These are phyloP conservation scores for Andrena fulva DNA, from an alignment of 2,888 invertebrate species.

Conservation along the genomic window DNA sequence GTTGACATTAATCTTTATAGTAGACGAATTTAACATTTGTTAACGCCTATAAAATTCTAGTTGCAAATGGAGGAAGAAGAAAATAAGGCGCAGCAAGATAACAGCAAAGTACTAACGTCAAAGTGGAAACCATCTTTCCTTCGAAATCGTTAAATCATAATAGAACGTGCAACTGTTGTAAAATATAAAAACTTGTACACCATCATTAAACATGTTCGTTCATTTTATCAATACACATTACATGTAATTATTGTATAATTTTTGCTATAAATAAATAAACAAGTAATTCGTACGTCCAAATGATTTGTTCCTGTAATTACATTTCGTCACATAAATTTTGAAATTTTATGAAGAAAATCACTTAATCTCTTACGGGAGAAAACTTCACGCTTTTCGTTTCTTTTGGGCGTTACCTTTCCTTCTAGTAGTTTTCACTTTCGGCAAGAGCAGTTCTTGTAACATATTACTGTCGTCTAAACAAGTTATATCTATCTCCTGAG, in stretches of 20 bases:
- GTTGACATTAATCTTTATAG: not conserved
- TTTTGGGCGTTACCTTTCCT: constrained; percentile 32
- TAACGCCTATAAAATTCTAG: constrained; percentile 62
- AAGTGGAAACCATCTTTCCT: constrained; percentile 81
- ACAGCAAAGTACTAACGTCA: constrained; percentile 71
- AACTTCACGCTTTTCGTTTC: constrained; percentile 6
- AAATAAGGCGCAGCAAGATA: constrained; percentile 76
- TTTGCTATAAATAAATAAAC: constrained; percentile 67
- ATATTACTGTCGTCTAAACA: constrained; percentile 64
- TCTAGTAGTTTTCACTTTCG: constrained; percentile 71
- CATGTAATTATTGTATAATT: constrained; percentile 65
- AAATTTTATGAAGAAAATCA: constrained; percentile 21
- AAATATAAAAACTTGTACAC: constrained; percentile 49
- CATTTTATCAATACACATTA: constrained; percentile 49
- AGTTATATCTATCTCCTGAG: constrained; percentile 70
- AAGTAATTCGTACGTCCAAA: constrained; percentile 43
- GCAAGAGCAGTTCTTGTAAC: constrained; percentile 72
- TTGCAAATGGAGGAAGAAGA: constrained; percentile 82
- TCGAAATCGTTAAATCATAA: constrained; percentile 70
- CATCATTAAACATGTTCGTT: constrained; percentile 46
- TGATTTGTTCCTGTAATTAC: constrained; percentile 7
- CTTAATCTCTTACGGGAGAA: not conserved
- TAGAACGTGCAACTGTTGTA: constrained; percentile 41
- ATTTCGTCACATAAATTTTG: not conserved
- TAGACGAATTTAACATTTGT: not conserved